These are phyloP conservation scores for Protaetia brevitarsis DNA, from an alignment of 1,140 invertebrate species.

Conservation along the genomic window DNA sequence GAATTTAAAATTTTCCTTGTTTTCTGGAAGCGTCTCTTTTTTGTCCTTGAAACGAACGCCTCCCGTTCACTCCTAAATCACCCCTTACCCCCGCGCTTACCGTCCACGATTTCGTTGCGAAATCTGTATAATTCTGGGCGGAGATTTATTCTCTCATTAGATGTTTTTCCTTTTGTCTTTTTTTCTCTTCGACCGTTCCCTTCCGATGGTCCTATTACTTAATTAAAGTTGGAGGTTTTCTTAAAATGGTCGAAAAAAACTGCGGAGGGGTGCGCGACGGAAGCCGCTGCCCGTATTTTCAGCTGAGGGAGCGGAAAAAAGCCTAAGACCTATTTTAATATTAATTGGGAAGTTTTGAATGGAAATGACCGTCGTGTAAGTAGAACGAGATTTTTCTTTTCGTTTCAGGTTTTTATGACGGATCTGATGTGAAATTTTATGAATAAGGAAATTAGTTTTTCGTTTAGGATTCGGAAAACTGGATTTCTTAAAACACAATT, in stretches of 20 bases:
- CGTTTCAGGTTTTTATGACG: not conserved
- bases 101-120: not conserved
- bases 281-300: not conserved
- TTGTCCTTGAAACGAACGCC: not conserved
- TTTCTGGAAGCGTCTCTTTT: not conserved
- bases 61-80: not conserved
- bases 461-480: not conserved
- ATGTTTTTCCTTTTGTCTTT: constrained; percentile 17
- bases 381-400: not conserved
- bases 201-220: constrained; percentile 12
- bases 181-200: not conserved
- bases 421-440: not conserved
- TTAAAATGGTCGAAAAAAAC: not conserved
- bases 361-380: constrained; percentile 2
- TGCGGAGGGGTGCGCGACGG: not conserved
- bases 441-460: constrained; percentile 17
- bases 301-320: not conserved
- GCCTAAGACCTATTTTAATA: constrained; percentile 15
- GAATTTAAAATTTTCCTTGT: constrained; percentile 9
- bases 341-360: constrained; percentile 14
- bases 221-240: constrained; percentile 13
- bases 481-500: constrained; percentile 1
- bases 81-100: not conserved
- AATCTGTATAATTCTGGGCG: constrained; percentile 14
- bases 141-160: constrained; percentile 12